Evolutionary conservation across 23 tunicate genomes (phyloP), one percentile per base, ranked within the genome.

Genomic region (Trididemnum nubilum): DNA sequence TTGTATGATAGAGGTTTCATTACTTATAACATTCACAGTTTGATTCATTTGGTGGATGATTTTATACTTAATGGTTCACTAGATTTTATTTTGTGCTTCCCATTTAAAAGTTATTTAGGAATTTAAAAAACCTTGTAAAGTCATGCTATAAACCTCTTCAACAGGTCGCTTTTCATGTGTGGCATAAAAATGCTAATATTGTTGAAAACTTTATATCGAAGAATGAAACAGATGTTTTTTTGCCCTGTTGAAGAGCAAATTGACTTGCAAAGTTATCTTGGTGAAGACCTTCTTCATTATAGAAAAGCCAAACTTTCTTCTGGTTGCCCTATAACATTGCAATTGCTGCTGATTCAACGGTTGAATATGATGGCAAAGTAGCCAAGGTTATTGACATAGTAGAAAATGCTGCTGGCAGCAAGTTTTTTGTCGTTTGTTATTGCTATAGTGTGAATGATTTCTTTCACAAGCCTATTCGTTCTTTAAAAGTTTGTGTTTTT

Each of bases 41-140:
- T 80, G 21, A 65, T 80, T 26, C 84, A 80, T 65, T 40, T 80
- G 1, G 58, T 49, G 0, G 61, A 65, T 15, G 84, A 65, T 65
- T 80, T 29, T 29, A 28, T 0, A 65, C 5, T 21, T 29, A 64
- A 80, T 36, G 84, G 84, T 21, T 65, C 84, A 25, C 50, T 80
- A 27, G 84, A 80, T 24, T 21, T 25, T 64, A 60, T 80, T 0
- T 36, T n/a, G 27, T 24, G 75, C 36, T 80, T 80, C 65, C 35
- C 51, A n/a, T 80, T 65, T 80, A 34, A 80, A 80, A 80, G 84
- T 36, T 80, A 64, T 80, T 40, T 65, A 29, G 84, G 84, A 65
- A 22, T 40, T 65, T 80, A n/a, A 80, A 80, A 65, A 80, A 40
- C 21, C 5, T 22, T 80, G 84, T 80, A 22, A 36, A 44, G 22